Conservation (phyloP, 2,888 invertebrate species). For the Acronicta aceris region DNA sequence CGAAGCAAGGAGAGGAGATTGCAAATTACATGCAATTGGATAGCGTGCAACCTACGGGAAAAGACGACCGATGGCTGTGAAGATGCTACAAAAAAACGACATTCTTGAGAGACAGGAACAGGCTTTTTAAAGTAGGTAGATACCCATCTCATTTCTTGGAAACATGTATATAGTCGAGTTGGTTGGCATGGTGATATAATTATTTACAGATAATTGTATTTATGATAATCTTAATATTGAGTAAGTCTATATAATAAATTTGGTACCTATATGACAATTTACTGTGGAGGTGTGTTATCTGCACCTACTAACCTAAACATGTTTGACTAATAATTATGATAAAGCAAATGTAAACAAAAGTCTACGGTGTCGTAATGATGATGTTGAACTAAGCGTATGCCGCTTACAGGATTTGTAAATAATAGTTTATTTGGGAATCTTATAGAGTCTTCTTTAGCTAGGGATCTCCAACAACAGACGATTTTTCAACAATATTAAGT, state of each 20-base stretch:
- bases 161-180: too few species aligned
- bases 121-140: background rate
- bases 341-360: conserved; percentile 11
- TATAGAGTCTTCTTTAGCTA: too few species aligned
- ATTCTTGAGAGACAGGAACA: conserved; percentile 4
- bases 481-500: too few species aligned
- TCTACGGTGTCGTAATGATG: background rate
- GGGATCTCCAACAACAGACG: too few species aligned
- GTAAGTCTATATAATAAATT: too few species aligned
- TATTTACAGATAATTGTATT: background rate
- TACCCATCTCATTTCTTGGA: background rate
- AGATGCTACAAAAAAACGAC: conserved; percentile 3
- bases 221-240: too few species aligned
- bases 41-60: conserved; percentile 2
- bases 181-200: background rate
- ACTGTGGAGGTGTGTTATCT: conserved; percentile 42
- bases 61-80: conserved; percentile 4
- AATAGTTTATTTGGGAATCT: too few species aligned
- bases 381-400: too few species aligned
- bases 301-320: conserved; percentile 13
- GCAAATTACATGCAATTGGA: conserved; percentile 47
- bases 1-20: conserved; percentile 26
- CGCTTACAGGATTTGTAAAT: too few species aligned
- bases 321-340: conserved; percentile 32
- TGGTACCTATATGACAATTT: conserved; percentile 13